Evolutionary conservation across 2,888 invertebrate genomes (phyloP).

Genomic region (Gymnoscelis rufifasciata): DNA sequence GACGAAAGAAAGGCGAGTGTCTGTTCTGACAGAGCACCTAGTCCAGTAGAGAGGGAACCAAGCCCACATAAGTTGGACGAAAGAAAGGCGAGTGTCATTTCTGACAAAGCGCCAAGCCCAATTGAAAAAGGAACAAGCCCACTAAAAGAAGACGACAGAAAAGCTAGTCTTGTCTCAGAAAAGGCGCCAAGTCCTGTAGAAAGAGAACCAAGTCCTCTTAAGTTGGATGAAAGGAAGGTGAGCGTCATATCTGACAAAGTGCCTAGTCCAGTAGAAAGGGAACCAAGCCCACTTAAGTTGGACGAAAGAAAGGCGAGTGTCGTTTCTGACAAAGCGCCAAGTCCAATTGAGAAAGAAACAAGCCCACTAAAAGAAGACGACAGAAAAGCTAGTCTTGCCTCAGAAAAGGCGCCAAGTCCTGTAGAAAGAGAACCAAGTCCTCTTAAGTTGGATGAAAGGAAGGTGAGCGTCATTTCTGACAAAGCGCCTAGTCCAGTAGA

Average conservation of each 20-base stretch:
- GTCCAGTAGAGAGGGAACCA: background rate
- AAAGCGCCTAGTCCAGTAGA: slow-evolving; percentile 9
- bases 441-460: background rate
- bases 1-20: background rate
- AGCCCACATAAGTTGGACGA: slow-evolving; percentile 12
- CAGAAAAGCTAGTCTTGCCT: no score
- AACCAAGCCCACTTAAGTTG: no score
- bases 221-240: slow-evolving; percentile 1
- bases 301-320: no score
- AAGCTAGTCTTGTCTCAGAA: slow-evolving; percentile 12
- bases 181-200: no score
- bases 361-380: no score
- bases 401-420: no score
- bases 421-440: slow-evolving; percentile 3
- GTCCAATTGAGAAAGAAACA: no score
- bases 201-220: slow-evolving; percentile 4
- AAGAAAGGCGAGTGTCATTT: slow-evolving; percentile 5
- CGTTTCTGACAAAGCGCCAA: no score
- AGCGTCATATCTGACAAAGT: slow-evolving; percentile 10
- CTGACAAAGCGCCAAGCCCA: background rate
- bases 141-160: slow-evolving; percentile 5
- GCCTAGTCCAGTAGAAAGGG: no score
- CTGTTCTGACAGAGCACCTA: background rate
- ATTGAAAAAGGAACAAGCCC: background rate
- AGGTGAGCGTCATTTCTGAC: background rate